Percentiles rank a stretch among this genome's conserved stretches.
These are phyloP conservation scores for Myopa tessellatipennis DNA, from an alignment of 2,888 invertebrate species.

Conservation along the genomic window DNA sequence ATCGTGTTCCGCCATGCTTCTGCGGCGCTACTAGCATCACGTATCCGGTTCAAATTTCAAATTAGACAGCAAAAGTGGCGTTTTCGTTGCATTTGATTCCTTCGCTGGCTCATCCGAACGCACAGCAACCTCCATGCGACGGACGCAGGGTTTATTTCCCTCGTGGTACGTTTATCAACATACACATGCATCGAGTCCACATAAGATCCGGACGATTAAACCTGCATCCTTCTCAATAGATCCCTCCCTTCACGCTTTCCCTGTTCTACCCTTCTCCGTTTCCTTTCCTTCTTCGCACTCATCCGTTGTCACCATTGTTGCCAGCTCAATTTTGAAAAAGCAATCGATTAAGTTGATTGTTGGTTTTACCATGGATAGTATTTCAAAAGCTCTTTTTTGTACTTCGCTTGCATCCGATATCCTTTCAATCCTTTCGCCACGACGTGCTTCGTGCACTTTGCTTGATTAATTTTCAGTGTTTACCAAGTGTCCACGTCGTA, in stretches of 20 bases:
- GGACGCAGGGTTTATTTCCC: neutral
- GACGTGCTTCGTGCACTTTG: conserved; percentile 47
- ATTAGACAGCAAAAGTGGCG: conserved; percentile 34
- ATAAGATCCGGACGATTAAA: neutral
- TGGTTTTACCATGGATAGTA: conserved; percentile 40
- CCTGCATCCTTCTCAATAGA: too few species aligned
- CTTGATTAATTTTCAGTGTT: conserved; percentile 52
- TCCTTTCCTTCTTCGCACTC: neutral
- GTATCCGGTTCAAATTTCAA: conserved; percentile 33
- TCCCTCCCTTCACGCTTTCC: conserved; percentile 1
- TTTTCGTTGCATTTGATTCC: conserved; percentile 19
- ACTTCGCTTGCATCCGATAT: conserved; percentile 13
- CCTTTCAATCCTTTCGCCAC: conserved; percentile 29
- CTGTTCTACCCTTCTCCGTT: neutral
- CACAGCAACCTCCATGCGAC: neutral
- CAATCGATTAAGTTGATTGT: conserved; percentile 48
- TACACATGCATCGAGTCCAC: neutral
- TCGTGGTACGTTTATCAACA: neutral
- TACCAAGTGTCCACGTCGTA: conserved; percentile 43
- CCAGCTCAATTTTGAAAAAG: conserved; percentile 46
- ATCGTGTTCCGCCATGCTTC: conserved; percentile 27
- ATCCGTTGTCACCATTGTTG: conserved; percentile 5
- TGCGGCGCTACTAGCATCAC: conserved; percentile 15
- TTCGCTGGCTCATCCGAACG: neutral
- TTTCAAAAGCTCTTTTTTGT: conserved; percentile 23